Conservation (phyloP, 2,113 vertebrate genomes). For the Montifringilla adamsi region DNA sequence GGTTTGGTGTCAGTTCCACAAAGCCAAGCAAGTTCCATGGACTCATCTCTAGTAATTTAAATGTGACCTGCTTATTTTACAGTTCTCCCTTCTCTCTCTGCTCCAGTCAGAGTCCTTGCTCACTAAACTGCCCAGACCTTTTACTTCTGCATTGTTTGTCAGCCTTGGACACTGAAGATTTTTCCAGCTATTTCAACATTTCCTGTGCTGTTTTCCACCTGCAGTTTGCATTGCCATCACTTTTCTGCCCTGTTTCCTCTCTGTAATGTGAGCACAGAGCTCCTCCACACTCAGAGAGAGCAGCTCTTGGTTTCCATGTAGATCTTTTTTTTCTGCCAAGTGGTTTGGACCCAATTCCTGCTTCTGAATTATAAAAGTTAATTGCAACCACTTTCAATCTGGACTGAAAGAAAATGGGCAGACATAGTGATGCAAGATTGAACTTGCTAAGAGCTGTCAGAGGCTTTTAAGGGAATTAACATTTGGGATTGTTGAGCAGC, state of each 20-base stretch:
- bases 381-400: not conserved
- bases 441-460: not conserved
- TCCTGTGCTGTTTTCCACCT: not conserved
- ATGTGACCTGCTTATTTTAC: not conserved
- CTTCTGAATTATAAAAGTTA: conserved; percentile 1
- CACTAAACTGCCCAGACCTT: not conserved
- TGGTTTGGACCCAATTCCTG: not conserved
- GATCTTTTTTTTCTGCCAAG: not conserved
- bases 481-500: not conserved
- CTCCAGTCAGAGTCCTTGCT: not conserved
- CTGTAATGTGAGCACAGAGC: not conserved
- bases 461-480: not conserved
- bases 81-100: not conserved
- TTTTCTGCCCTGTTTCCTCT: not conserved
- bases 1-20: not conserved
- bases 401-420: not conserved
- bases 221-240: not conserved
- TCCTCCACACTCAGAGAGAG: not conserved
- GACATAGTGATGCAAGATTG: not conserved
- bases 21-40: not conserved
- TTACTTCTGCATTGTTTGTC: not conserved
- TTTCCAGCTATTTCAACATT: not conserved
- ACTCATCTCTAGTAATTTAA: not conserved
- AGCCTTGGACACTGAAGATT: not conserved
- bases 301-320: not conserved